Evolutionary conservation across 2,113 vertebrate species (phyloP).

Genomic region (Lagopus muta): DNA sequence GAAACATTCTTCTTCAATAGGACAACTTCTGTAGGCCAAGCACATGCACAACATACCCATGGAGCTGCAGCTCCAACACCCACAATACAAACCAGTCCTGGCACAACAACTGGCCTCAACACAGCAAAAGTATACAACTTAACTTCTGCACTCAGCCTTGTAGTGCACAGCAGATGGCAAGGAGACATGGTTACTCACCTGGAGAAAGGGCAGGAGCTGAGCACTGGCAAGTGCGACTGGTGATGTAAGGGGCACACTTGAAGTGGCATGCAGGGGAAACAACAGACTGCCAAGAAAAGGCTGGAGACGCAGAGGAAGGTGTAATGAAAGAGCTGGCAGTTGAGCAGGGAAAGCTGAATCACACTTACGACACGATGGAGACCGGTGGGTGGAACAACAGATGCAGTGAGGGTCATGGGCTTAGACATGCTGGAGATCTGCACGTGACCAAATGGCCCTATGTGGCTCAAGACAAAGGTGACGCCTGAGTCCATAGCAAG

Average conservation of each 20-base stretch:
- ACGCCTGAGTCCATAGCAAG: constrained; percentile 43
- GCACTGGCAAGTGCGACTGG: rapidly evolving
- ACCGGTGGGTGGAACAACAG: constrained; percentile 58
- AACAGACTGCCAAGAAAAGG: background rate
- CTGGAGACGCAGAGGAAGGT: background rate
- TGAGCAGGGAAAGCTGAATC: constrained; percentile 41
- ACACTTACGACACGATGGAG: constrained; percentile 55
- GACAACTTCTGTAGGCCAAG: background rate
- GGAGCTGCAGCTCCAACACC: background rate
- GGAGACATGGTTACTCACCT: background rate
- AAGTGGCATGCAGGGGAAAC: background rate
- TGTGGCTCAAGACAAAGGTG: constrained; percentile 31
- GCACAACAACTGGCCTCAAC: background rate
- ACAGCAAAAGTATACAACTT: background rate
- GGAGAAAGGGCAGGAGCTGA: background rate
- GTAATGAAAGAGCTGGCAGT: constrained; percentile 34
- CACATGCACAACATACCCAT: rapidly evolving
- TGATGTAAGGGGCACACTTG: background rate
- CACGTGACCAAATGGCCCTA: background rate
- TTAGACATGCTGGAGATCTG: constrained; percentile 54
- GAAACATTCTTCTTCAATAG: background rate
- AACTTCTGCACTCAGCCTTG: rapidly evolving
- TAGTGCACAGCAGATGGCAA: background rate
- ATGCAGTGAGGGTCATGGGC: constrained; percentile 54
- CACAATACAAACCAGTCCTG: background rate